phyloP scores from a whole-genome alignment of 2,113 vertebrate genomes.

The Glaucidium brasilianum region DNA sequence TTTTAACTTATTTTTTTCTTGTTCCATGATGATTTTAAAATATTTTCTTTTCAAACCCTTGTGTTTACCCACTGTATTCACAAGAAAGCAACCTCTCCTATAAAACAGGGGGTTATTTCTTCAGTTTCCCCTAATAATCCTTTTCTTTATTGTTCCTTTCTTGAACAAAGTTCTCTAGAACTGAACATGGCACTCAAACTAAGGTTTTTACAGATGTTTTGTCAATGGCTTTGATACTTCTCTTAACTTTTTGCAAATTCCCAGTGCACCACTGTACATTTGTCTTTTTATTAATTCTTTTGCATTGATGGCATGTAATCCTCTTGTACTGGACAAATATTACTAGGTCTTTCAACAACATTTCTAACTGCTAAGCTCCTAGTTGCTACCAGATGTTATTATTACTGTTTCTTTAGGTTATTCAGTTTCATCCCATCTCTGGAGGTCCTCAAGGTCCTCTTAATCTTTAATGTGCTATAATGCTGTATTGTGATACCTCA shows the following conservation, averaged over 20 bases:
- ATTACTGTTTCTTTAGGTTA: not conserved
- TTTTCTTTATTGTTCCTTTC: not conserved
- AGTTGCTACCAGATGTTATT: not conserved
- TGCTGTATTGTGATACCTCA: not conserved
- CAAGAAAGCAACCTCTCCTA: not conserved
- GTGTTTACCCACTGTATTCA: not conserved
- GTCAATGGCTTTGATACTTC: not conserved
- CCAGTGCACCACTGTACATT: not conserved
- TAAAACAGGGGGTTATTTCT: not conserved
- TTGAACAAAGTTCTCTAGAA: not conserved
- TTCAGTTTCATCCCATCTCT: not conserved
- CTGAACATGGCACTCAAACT: not conserved
- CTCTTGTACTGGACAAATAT: not conserved
- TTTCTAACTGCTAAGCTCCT: not conserved
- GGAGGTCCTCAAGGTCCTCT: not conserved
- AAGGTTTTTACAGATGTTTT: constrained; percentile 1
- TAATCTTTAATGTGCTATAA: not conserved
- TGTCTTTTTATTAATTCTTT: not conserved
- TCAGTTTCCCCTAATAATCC: not conserved
- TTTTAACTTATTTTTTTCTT: not conserved
- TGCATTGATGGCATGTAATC: not conserved
- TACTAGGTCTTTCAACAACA: not conserved
- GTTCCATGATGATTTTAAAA: not conserved
- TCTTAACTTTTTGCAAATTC: not conserved
- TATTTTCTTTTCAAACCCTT: not conserved